Conservation (phyloP, 2,797 vertebrate species). For the Chelmon rostratus region DNA sequence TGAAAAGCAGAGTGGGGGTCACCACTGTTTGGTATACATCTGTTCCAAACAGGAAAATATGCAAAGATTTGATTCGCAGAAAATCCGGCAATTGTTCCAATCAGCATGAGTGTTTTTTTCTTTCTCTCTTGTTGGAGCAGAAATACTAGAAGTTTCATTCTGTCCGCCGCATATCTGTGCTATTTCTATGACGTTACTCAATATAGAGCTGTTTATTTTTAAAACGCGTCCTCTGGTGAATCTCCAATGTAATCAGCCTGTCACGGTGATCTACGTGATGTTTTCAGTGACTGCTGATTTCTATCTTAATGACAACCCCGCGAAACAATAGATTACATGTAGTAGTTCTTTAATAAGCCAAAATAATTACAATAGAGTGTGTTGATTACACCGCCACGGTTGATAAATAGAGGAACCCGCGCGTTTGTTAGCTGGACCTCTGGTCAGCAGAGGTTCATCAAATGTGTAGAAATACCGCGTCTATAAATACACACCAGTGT, state of each 20-base stretch:
- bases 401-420: constrained; percentile 70
- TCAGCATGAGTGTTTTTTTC: constrained; percentile 80
- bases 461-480: constrained; percentile 55
- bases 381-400: constrained; percentile 60
- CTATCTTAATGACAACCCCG: constrained; percentile 72
- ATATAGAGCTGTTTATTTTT: constrained; percentile 68
- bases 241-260: constrained; percentile 62
- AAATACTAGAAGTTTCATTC: constrained; percentile 80
- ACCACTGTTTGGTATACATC: constrained; percentile 92
- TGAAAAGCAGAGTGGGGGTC: constrained; percentile 89
- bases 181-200: constrained; percentile 48
- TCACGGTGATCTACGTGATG: constrained; percentile 80
- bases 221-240: constrained; percentile 62
- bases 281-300: constrained; percentile 70
- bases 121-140: constrained; percentile 54
- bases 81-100: constrained; percentile 94
- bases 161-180: constrained; percentile 20
- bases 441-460: constrained; percentile 62
- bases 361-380: constrained; percentile 65
- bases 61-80: constrained; percentile 91
- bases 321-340: constrained; percentile 73
- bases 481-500: constrained; percentile 74
- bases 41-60: constrained; percentile 94
- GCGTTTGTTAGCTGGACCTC: constrained; percentile 53
- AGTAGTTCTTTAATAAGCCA: constrained; percentile 66